A percentile compares a stretch with the other conserved stretches of the same genome.
These are phyloP conservation scores for Phataginus tricuspis DNA, from an alignment of 2,797 vertebrate genomes.

Conservation along the genomic window DNA sequence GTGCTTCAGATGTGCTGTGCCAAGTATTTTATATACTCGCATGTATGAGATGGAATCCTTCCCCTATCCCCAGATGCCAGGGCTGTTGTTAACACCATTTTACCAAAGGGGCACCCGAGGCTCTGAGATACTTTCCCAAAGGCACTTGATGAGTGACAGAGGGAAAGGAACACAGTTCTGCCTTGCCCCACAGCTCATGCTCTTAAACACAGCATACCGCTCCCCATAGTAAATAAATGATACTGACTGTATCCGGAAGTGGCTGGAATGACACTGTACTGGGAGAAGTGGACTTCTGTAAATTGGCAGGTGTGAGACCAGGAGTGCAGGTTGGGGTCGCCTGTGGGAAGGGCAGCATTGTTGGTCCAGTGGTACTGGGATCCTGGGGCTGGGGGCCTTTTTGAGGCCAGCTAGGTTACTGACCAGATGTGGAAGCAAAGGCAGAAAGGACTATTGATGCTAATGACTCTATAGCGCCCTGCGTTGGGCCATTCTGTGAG, in stretches of 20 bases:
- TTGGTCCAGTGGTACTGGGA: background rate
- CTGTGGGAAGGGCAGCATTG: background rate
- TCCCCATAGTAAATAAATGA: background rate
- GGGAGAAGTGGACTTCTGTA: background rate
- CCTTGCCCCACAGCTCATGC: background rate
- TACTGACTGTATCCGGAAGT: background rate
- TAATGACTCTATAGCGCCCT: accelerated
- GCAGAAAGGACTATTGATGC: no score
- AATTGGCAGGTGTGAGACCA: background rate
- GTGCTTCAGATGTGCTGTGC: background rate
- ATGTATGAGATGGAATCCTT: background rate
- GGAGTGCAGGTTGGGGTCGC: accelerated
- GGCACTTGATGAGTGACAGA: background rate
- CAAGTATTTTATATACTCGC: background rate
- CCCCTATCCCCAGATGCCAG: background rate
- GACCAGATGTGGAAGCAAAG: background rate
- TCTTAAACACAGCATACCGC: background rate
- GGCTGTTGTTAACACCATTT: background rate
- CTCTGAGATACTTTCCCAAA: background rate
- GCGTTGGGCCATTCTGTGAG: background rate
- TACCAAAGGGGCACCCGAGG: background rate
- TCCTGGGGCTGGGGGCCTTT: no score
- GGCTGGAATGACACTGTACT: background rate
- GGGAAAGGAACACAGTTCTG: background rate
- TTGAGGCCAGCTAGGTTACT: background rate